Base-by-base conservation (phyloP, 2,113 vertebrate genomes). In the Phrynosoma blainvillii region DNA sequence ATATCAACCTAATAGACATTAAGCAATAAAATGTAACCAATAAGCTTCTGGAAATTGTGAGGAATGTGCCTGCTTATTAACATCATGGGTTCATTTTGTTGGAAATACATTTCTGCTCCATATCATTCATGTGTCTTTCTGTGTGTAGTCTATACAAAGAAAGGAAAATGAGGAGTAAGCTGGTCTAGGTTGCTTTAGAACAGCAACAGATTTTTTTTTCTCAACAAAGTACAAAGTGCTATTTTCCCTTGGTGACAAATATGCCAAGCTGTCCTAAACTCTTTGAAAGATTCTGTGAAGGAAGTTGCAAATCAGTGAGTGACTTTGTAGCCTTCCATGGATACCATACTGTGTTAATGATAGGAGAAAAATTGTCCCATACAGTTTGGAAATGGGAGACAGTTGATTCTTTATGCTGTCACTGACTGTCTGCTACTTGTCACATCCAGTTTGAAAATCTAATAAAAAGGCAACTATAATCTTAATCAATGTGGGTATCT, bases 331-430 rank as follows among this genome's bases (percentile, higher is more conserved):
- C 42, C 25, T 86, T 85, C 81, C 76, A 2, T 5, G 36, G 62
- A 78, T 1, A 36, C 23, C 83, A 21, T 0, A 0, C 21, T 3
- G 1, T 12, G 2, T 25, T 79, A n/a, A 62, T 5, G 21, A 87
- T 23, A 42, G 14, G 11, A 59, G 7, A 14, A 25, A 42, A 16
- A 23, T 8, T 30, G 4, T 30, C 65, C 27, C 8, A 5, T 68
- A 11, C 14, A 42, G 59, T 75, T 3, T 74, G 10, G 79, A 70
- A 56, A 6, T 9, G 68, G 36, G 70, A 32, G 2, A 9, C 1
- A 73, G 21, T 36, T 74, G n/a, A 83, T 21, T 91, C 65, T 8
- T 89, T 65, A 6, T 5, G 27, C 36, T 68, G 5, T 74, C 65
- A 76, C 4, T 82, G 36, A 21, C 1, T 82, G 40, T 16, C 52